phyloP scores from a whole-genome alignment of 2,888 invertebrate genomes.

The Phoronis australis region DNA sequence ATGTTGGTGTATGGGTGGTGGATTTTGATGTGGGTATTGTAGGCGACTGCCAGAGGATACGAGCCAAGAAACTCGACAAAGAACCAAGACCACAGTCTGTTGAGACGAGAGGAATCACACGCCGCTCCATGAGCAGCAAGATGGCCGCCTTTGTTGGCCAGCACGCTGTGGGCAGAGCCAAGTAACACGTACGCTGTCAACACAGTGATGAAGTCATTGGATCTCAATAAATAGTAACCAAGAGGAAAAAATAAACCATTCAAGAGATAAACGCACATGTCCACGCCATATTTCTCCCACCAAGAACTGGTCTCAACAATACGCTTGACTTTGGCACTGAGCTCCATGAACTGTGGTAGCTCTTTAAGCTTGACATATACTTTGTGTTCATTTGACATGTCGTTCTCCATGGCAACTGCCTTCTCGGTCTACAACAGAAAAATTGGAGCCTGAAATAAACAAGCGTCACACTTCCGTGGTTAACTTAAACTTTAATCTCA shows the following conservation, averaged over 20 bases:
- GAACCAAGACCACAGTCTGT: slow-evolving; percentile 21
- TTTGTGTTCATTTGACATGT: not conserved
- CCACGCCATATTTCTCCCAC: slow-evolving; percentile 41
- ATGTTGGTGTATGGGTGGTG: slow-evolving; percentile 51
- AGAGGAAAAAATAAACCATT: slow-evolving; percentile 17
- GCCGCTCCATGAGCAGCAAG: slow-evolving; percentile 33
- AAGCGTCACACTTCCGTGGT: no score
- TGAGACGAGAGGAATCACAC: slow-evolving; percentile 16
- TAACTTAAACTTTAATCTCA: no score
- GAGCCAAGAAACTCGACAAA: slow-evolving; percentile 36
- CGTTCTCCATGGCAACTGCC: no score
- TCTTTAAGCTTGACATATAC: slow-evolving; percentile 30
- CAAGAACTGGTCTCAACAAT: slow-evolving; percentile 26
- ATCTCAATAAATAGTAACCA: slow-evolving; percentile 1
- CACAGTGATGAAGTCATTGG: not conserved
- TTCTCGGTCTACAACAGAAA: no score
- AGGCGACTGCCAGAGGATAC: slow-evolving; percentile 32
- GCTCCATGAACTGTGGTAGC: slow-evolving; percentile 30
- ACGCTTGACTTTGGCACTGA: slow-evolving; percentile 26
- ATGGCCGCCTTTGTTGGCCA: slow-evolving; percentile 36
- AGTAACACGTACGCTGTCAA: slow-evolving; percentile 25
- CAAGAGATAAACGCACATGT: slow-evolving; percentile 23
- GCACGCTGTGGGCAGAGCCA: slow-evolving; percentile 27
- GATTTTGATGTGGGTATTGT: slow-evolving; percentile 37
- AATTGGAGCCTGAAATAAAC: no score